These are phyloP conservation scores for Calcarius lapponicus DNA, from an alignment of 2,797 vertebrate species.

Conservation along the genomic window DNA sequence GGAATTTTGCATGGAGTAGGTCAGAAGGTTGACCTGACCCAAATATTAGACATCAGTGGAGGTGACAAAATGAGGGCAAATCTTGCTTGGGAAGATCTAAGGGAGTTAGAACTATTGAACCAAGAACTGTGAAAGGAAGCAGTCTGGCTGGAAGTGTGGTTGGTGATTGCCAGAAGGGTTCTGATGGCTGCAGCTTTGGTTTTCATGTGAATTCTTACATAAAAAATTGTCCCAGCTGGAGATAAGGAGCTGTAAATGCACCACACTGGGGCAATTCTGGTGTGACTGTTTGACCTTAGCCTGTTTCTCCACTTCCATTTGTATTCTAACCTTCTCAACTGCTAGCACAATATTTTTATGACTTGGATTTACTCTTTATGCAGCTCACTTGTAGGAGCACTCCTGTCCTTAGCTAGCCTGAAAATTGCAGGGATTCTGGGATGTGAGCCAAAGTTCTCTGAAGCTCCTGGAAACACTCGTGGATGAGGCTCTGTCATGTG, in stretches of 20 bases:
- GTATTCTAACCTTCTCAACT: neutral
- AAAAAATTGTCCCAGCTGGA: neutral
- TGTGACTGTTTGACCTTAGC: neutral
- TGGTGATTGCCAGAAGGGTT: neutral
- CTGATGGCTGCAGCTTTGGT: neutral
- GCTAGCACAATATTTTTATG: constrained; percentile 27
- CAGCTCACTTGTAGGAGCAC: neutral
- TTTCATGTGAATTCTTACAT: constrained; percentile 8
- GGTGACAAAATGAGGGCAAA: neutral
- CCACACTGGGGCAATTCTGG: neutral
- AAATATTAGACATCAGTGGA: neutral
- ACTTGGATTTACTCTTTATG: constrained; percentile 1
- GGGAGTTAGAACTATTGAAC: neutral
- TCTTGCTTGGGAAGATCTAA: neutral
- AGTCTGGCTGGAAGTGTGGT: neutral
- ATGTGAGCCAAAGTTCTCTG: neutral
- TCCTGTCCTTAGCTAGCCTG: constrained; percentile 36
- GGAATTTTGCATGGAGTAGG: neutral
- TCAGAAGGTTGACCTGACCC: neutral
- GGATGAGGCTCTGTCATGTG: neutral
- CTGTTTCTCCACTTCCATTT: constrained; percentile 21
- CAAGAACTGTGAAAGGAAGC: neutral
- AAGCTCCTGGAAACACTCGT: neutral
- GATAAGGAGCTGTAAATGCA: neutral
- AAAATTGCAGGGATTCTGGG: constrained; percentile 23